A percentile compares a stretch with the other conserved stretches of the same genome.
phyloP scores from a whole-genome alignment of 2,888 invertebrate species.

The Apodemia hepburni region DNA sequence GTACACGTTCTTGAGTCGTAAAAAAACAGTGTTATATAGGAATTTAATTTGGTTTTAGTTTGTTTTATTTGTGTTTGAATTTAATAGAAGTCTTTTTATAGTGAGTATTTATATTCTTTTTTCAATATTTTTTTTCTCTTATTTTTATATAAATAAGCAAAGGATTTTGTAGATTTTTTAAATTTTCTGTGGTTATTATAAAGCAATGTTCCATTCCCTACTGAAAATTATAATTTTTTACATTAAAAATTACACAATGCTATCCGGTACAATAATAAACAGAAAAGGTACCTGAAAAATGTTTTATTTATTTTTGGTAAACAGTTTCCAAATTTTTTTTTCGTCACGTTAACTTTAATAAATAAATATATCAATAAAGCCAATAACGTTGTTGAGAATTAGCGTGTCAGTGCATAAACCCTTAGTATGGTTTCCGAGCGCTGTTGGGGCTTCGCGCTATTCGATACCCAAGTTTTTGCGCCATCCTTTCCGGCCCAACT shows the following conservation, averaged over 20 bases:
- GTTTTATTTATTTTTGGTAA: too few relatives aligned
- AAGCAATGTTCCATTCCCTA: not conserved
- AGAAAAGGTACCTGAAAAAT: too few relatives aligned
- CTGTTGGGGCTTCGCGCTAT: conserved; percentile 49
- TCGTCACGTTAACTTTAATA: not conserved
- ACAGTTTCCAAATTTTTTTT: too few relatives aligned
- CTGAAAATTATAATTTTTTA: not conserved
- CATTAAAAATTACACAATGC: too few relatives aligned
- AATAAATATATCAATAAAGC: not conserved
- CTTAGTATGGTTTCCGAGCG: conserved; percentile 64
- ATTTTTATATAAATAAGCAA: not conserved
- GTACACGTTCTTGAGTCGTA: conserved; percentile 41
- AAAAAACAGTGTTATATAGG: conserved; percentile 23
- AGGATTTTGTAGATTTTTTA: not conserved
- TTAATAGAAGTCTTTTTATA: conserved; percentile 7
- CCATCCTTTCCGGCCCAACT: conserved; percentile 35
- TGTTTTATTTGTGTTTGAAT: conserved; percentile 15
- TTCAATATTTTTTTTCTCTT: not conserved
- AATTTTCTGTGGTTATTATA: not conserved
- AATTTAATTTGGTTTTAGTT: conserved; percentile 16
- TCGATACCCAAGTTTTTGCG: conserved; percentile 45
- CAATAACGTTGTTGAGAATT: conserved; percentile 19
- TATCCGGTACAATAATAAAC: too few relatives aligned
- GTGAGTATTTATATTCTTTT: not conserved
- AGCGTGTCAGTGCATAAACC: conserved; percentile 45